These are phyloP conservation scores for Plebejus melissa DNA, from an alignment of 2,888 invertebrate species.

Conservation along the genomic window DNA sequence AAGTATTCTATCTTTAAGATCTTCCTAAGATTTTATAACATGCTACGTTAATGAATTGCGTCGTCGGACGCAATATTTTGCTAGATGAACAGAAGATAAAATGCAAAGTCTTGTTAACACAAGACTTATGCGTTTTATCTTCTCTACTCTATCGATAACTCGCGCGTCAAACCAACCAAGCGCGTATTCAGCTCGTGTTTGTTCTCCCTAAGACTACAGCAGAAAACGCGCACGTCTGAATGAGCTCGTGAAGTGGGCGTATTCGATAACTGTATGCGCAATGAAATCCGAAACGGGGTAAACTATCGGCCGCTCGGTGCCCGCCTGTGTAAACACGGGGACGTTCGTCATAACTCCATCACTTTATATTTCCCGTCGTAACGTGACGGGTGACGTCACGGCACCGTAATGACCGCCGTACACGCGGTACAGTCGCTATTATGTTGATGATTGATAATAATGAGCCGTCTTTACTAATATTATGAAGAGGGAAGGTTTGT, in stretches of 20 bases:
- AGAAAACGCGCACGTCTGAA: background rate
- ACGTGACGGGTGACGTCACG: conserved; percentile 46
- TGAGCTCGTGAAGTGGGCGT: conserved; percentile 29
- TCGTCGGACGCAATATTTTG: no score
- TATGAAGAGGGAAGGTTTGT: background rate
- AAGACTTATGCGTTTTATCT: no score
- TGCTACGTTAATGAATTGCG: no score
- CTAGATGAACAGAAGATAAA: no score
- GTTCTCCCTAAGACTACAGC: no score
- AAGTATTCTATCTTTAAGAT: no score
- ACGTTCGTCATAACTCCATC: conserved; percentile 47
- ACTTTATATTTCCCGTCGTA: conserved; percentile 59
- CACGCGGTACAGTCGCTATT: background rate
- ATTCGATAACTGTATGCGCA: conserved; percentile 32
- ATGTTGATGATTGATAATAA: background rate
- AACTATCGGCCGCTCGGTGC: conserved; percentile 36
- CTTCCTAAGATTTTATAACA: no score
- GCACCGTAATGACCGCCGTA: conserved; percentile 20
- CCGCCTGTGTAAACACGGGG: conserved; percentile 37
- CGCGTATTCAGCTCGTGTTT: no score
- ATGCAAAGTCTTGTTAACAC: no score
- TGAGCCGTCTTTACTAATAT: background rate
- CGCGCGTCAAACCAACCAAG: no score
- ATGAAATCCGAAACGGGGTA: conserved; percentile 30
- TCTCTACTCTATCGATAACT: no score